Conservation (phyloP, 35 echinoderm and acorn worm species). For the Stichopus chloronotus region DNA sequence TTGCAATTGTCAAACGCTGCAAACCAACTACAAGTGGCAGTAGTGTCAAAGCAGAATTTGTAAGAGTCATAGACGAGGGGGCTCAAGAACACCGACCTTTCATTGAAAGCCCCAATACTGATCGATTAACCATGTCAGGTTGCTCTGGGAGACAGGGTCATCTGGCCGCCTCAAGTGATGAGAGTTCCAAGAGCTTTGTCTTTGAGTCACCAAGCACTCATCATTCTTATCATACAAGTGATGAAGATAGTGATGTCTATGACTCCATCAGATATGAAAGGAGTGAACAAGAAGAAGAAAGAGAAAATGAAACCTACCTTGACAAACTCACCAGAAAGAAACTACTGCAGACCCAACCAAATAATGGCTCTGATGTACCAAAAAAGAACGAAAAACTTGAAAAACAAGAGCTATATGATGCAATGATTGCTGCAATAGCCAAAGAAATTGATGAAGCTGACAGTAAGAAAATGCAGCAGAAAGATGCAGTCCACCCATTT, state of each 20-base stretch:
- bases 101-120: neutral
- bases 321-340: neutral
- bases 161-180: neutral
- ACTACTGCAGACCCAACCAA: neutral
- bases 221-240: slow-evolving; percentile 34
- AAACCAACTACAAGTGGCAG: neutral
- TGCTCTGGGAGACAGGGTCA: neutral
- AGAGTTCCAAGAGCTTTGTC: slow-evolving; percentile 25
- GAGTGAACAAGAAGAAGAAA: neutral
- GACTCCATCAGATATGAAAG: neutral
- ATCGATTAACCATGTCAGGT: neutral
- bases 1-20: slow-evolving; percentile 1
- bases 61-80: neutral
- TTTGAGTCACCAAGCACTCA: slow-evolving; percentile 49
- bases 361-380: neutral
- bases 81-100: neutral
- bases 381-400: neutral
- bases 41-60: neutral
- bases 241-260: neutral
- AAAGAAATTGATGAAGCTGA: slow-evolving; percentile 29
- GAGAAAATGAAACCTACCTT: neutral
- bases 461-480: neutral
- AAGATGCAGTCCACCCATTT: neutral
- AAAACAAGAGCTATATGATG: neutral
- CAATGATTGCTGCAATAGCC: slow-evolving; percentile 23